Conservation (phyloP, 2,797 vertebrate genomes). For the Sebastes melanostomus region DNA sequence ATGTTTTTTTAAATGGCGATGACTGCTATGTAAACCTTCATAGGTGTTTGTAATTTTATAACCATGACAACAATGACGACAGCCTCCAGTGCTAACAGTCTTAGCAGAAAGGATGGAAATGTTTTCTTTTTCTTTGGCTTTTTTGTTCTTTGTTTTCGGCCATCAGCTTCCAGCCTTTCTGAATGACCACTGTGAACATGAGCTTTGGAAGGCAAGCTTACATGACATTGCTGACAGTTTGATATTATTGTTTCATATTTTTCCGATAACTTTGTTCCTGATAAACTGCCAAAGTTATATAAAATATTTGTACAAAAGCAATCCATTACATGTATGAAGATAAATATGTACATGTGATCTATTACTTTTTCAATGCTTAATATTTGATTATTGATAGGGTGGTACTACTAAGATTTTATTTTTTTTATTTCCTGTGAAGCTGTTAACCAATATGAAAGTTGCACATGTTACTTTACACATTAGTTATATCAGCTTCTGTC, state of each 20-base stretch:
- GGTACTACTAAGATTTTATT: slow-evolving; percentile 78
- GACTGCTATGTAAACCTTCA: slow-evolving; percentile 92
- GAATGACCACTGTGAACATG: slow-evolving; percentile 99
- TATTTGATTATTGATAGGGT: slow-evolving; percentile 77
- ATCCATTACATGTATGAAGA: slow-evolving; percentile 82
- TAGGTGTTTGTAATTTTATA: slow-evolving; percentile 99
- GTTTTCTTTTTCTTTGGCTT: slow-evolving; percentile 80
- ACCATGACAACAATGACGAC: slow-evolving; percentile 84
- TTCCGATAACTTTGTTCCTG: slow-evolving; percentile 87
- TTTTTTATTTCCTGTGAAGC: slow-evolving; percentile 82
- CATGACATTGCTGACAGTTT: slow-evolving; percentile 86
- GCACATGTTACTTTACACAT: slow-evolving; percentile 87
- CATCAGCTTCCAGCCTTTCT: slow-evolving; percentile 91
- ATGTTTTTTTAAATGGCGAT: slow-evolving; percentile 92
- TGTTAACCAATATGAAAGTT: slow-evolving; percentile 84
- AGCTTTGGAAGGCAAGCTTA: slow-evolving; percentile 89
- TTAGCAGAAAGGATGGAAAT: slow-evolving; percentile 87
- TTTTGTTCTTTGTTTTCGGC: slow-evolving; percentile 54
- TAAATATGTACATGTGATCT: slow-evolving; percentile 82
- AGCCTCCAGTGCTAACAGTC: slow-evolving; percentile 90
- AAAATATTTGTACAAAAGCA: slow-evolving; percentile 87
- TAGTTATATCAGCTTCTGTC: slow-evolving; percentile 86
- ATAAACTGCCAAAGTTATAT: slow-evolving; percentile 92
- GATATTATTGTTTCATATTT: slow-evolving; percentile 88
- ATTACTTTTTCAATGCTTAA: slow-evolving; percentile 82